phyloP scores from a whole-genome alignment of 2,797 vertebrate genomes.

The Apodemus agrarius region DNA sequence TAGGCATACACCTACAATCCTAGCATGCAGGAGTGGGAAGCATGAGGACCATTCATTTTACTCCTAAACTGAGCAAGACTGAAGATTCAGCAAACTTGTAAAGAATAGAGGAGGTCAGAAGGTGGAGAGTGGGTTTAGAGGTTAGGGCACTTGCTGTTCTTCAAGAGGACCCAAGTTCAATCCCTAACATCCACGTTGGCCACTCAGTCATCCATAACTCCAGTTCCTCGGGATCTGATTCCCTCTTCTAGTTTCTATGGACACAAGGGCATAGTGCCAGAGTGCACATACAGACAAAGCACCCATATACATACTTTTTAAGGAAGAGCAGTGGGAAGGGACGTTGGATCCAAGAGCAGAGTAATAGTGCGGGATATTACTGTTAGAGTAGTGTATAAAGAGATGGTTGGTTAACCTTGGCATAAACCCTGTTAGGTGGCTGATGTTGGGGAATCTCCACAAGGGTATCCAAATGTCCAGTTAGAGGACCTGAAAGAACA shows the following conservation, averaged over 20 bases:
- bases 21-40: neutral
- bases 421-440: neutral
- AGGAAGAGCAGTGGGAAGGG: neutral
- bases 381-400: neutral
- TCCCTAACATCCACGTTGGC: neutral
- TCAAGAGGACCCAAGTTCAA: neutral
- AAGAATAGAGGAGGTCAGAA: neutral
- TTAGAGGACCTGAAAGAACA: neutral
- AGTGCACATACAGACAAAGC: neutral
- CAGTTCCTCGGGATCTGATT: neutral
- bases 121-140: neutral
- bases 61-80: neutral
- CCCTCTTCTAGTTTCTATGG: neutral
- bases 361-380: neutral
- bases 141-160: neutral
- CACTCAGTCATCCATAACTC: neutral
- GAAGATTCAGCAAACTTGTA: neutral
- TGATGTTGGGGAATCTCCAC: neutral
- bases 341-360: neutral
- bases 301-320: neutral
- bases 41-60: neutral
- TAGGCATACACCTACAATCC: neutral
- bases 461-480: neutral
- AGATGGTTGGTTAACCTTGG: neutral
- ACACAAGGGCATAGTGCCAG: neutral